Evolutionary conservation across 2,888 invertebrate species (phyloP), one percentile per base, ranked within the genome.

Genomic region (Argyresthia albistria): DNA sequence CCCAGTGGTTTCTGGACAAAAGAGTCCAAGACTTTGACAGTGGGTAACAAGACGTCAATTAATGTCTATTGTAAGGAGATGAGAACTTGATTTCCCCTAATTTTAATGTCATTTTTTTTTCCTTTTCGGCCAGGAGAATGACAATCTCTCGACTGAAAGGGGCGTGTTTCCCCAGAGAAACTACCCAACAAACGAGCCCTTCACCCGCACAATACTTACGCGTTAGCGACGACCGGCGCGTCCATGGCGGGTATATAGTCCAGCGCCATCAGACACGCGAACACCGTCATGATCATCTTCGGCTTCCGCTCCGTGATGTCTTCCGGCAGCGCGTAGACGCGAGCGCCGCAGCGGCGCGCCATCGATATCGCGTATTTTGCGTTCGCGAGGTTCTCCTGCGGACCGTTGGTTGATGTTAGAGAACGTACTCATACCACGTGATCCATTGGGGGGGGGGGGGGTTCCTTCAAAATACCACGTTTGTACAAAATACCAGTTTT

Each of bases 211-310:
- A 15, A n/a, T 11, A 46, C 39, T 52, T 46, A 46, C 46, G 52
- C 39, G 8, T 46, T 50, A 25, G 39, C 47, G 55, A 64, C 67
- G 52, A 70, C 69, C 43, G 86, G 87, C 57, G 81, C 81, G 74
- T 94, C 95, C 94, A 95, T 93, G 70, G 93, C 92, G 60, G 97
- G 97, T 68, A 97, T 92, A 84, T 97, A 97, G 89, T 98, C 98
- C 69, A 96, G 91, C 35, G 97, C 97, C 99, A 99, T 99, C 69
- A 99, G 91, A 76, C 99, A 99, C 35, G 99, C 99, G 88, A 99
- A 99, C 62, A 99, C 96, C 4, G 99, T 99, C 98, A 99, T 97
- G 55, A 99, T 96, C 98, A 99, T 97, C 88, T 98, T 99, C 54
- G 94, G 96, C 79, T 99, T 99, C 16, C 97, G 93, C 88, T 99